Evolutionary conservation across 2,113 vertebrate genomes (phyloP).

Genomic region (Formicarius rufipectus): DNA sequence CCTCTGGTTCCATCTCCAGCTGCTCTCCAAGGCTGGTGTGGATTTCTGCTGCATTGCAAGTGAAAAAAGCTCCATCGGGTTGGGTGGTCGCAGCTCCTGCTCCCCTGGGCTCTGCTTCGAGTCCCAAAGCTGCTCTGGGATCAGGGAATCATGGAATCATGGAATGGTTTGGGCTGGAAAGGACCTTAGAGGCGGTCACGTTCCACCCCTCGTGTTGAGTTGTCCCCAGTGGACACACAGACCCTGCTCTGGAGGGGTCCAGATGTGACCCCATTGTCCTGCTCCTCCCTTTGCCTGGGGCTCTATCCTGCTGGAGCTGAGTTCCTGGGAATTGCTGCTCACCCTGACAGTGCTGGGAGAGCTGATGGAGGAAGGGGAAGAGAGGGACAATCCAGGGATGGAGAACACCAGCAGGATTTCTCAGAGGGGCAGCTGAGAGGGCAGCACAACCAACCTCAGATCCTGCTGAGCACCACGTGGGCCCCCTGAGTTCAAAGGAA

Average conservation of each 20-base stretch:
- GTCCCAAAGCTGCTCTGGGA: neutral
- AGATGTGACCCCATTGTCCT: neutral
- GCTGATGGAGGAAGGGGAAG: neutral
- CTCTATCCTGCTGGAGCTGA: neutral
- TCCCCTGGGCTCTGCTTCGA: rapidly evolving
- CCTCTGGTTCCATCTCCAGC: neutral
- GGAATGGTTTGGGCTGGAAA: neutral
- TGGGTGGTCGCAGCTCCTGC: rapidly evolving
- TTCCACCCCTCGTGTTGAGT: neutral
- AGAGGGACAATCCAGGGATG: rapidly evolving
- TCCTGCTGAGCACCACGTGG: too few relatives aligned
- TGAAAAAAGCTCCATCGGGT: neutral
- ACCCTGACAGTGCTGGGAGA: neutral
- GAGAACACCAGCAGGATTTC: neutral
- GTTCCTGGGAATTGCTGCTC: rapidly evolving
- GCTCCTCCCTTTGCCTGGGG: neutral
- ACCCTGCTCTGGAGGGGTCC: neutral
- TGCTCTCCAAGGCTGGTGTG: too few relatives aligned
- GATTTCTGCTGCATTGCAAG: neutral
- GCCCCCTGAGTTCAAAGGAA: too few relatives aligned
- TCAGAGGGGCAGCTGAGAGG: neutral
- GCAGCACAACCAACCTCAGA: neutral
- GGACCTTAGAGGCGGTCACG: neutral
- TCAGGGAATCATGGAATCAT: neutral
- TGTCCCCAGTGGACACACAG: neutral